Base-by-base conservation (phyloP, 2,797 vertebrate genomes). In the Neostethus bicornis region DNA sequence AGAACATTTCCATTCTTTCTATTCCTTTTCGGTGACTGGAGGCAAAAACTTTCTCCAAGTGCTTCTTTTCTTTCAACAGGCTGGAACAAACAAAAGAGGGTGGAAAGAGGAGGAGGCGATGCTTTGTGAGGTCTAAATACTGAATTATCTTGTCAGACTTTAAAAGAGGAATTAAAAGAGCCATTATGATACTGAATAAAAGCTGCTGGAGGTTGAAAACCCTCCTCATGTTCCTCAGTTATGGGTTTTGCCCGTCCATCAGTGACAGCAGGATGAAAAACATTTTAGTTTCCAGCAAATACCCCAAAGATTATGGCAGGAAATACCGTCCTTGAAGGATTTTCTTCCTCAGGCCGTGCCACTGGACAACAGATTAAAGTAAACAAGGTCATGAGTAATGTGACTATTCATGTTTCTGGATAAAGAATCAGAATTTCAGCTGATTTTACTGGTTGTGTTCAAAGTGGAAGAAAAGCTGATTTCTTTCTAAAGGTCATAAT, bases 321-420 rank as follows among this genome's bases (percentile, higher is more conserved):
- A 51, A 66, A 66, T 26, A 70, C 50, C 29, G 76, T 55, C 81
- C 63, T 79, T 70, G 67, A 56, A 70, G 52, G 64, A 77, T 79
- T 76, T 73, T 37, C 37, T 41, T 52, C 43, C 32, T 20, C 42
- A 3, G 54, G 61, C 44, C 39, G 16, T 2, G 55, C 23, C 6
- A 9, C 0, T 20, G 58, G 23, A 79, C 38, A 66, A 57, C 31
- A 24, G 67, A 79, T 76, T 81, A 75, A 75, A 77, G 64, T 57
- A 70, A 77, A 80, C 67, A 84, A 84, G 78, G 81, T 85, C 78
- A 73, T 55, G 25, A 54, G 37, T 6, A 14, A 73, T 26, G 25
- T 34, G 45, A 62, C 64, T 53, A 14, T 70, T 66, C 46, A 35
- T 42, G 32, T 63, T 61, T 49, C 11, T 42, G 46, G 39, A 69